Base-by-base conservation (phyloP, 2,888 invertebrate species). In the Pantelozetes paolii region DNA sequence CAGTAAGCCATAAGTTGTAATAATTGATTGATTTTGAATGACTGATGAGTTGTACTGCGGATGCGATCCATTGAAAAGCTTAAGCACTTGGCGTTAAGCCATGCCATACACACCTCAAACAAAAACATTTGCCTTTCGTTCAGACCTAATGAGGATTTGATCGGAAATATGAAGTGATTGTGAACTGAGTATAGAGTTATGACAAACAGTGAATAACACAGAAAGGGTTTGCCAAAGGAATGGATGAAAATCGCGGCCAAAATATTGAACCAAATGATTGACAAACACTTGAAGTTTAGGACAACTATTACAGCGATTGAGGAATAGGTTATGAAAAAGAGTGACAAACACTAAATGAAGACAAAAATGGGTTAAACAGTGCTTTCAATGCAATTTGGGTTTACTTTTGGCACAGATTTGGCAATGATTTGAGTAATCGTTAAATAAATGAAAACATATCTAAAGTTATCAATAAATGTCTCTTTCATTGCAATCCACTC, bases 21-120 rank as follows among this genome's bases (percentile, higher is more conserved):
- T 28, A 57, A 11, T 32, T 40, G 15, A 72, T 73, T 75, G 75
- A 8, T 70, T 45, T 57, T 70, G 9, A 50, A 76, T 73, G 76
- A 73, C 13, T 59, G 36, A 40, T 71, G 64, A 6, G 69, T 62
- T 9, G 42, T 18, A 23, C 59, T 59, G 32, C 74, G 69, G 57
- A 77, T 76, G 11, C 76, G 40, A 77, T 89, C 89, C 75, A 90
- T 83, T 78, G 86, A 87, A 81, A 86, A 91, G 82, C 92, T 91
- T 50, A 91, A 87, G 78, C 91, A 90, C 79, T 90, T 79, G 8
- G 83, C 79, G 74, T 81, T 81, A 20, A 79, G 79, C 81, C 83
- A 81, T 9, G 87, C 78, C 89, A 83, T 82, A 87, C 88, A 80
- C 87, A 88, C 91, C 90, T 92, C 76, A 88, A 88, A 78, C 11